Evolutionary conservation across 2,113 vertebrate genomes (phyloP), one percentile per base, ranked within the genome.

Genomic region (Carassius carassius): DNA sequence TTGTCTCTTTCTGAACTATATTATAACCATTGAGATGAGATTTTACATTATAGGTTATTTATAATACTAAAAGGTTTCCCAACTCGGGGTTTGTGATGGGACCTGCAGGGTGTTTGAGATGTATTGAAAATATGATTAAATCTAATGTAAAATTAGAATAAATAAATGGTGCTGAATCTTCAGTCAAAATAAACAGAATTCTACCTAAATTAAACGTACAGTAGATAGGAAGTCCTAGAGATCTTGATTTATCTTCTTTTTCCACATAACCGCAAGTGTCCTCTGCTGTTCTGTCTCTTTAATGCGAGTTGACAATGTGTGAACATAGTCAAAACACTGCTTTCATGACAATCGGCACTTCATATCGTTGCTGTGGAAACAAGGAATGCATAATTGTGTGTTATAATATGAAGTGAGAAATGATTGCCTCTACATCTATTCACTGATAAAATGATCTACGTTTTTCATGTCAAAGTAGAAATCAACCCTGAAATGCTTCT

Each of bases 211-310:
- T n/a, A n/a, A n/a, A n/a, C n/a, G n/a, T n/a, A n/a, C n/a, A n/a
- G n/a, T n/a, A n/a, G 96, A 96, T 16, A 97, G 92, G 87, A 97
- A 97, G 89, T 94, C 96, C 96, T 56, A 97, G 89, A 17, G 96
- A 95, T 88, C 95, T 94, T 63, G 96, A 95, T 87, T 96, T 96
- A 90, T 97, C 95, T 91, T 97, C 96, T 85, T 95, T 96, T 91
- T 93, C 91, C 96, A 97, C 78, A 91, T 86, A 85, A 95, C 95
- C 0, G 94, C 96, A 2, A 96, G 94, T 86, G 94, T 95, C 91
- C 95, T 96, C 90, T 97, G 95, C 84, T 94, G 96, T 90, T 96
- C 96, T 95, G 96, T 96, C 81, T 97, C 96, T 92, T 95, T 95
- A 91, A 97, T 95, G 87, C 96, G 93, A 73, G 96, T 96, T 69